These are phyloP conservation scores for Drosophila kuntzei DNA, from an alignment of 2,888 invertebrate species.

Conservation along the genomic window DNA sequence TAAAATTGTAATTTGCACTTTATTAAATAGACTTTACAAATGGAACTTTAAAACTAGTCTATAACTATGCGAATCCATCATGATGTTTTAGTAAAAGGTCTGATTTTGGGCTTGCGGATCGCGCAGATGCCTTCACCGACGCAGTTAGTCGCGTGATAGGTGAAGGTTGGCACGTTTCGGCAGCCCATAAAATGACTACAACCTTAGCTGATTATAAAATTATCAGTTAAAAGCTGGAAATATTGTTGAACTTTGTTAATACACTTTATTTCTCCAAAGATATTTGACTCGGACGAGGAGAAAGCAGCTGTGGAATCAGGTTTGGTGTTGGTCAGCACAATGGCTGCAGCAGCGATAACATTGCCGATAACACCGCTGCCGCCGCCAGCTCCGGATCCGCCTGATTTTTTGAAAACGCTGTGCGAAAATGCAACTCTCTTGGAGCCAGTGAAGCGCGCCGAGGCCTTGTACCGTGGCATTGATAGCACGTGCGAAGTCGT, in stretches of 20 bases:
- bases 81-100: slow-evolving; percentile 82
- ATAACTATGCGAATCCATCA: slow-evolving; percentile 23
- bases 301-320: slow-evolving; percentile 34
- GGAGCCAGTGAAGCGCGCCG: slow-evolving; percentile 68
- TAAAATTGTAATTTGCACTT: background rate
- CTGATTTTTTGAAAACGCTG: slow-evolving; percentile 56
- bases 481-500: slow-evolving; percentile 61
- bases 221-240: background rate
- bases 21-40: background rate
- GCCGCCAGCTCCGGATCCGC: slow-evolving; percentile 53
- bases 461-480: slow-evolving; percentile 66
- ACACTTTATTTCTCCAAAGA: slow-evolving; percentile 30
- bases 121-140: slow-evolving; percentile 22
- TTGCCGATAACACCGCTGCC: slow-evolving; percentile 20
- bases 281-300: slow-evolving; percentile 71
- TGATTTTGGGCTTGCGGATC: slow-evolving; percentile 59
- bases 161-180: slow-evolving; percentile 21
- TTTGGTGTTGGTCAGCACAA: slow-evolving; percentile 27
- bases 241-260: slow-evolving; percentile 4
- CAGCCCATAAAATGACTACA: slow-evolving; percentile 66
- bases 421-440: slow-evolving; percentile 62
- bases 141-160: slow-evolving; percentile 77
- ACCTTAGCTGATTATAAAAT: slow-evolving; percentile 57
- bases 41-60: background rate
- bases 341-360: slow-evolving; percentile 15